These are phyloP conservation scores for Holothuria glaberrima DNA, from an alignment of 35 echinoderm and acorn worm species.

Conservation along the genomic window DNA sequence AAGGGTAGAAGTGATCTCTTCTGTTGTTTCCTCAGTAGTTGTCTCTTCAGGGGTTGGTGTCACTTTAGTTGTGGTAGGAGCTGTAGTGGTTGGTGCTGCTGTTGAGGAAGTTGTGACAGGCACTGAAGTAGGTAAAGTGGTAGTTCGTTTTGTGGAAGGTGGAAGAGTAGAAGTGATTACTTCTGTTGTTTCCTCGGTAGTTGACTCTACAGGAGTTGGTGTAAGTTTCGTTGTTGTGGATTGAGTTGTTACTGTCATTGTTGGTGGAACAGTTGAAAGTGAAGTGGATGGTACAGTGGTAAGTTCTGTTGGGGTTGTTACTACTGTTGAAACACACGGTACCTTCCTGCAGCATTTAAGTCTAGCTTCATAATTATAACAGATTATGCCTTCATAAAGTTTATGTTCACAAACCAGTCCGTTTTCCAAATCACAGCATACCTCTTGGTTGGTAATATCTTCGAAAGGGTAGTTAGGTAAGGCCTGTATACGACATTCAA, in stretches of 20 bases:
- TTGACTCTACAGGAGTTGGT: background rate
- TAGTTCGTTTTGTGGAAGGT: background rate
- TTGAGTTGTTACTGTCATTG: background rate
- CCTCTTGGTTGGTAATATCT: background rate
- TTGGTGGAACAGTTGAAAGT: background rate
- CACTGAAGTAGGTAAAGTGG: background rate
- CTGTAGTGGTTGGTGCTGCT: conserved; percentile 12
- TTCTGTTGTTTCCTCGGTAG: background rate
- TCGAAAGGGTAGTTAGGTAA: background rate
- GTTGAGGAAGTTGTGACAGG: background rate
- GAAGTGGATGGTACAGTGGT: background rate
- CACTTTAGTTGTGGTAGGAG: background rate
- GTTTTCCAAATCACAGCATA: background rate
- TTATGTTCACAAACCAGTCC: background rate
- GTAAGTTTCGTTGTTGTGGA: background rate
- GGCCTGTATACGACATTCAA: background rate
- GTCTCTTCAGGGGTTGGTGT: background rate
- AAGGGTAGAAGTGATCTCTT: too few relatives aligned
- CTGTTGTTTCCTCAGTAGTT: too few relatives aligned
- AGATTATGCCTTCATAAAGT: background rate
- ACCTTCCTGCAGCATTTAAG: background rate
- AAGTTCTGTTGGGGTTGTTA: background rate
- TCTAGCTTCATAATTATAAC: conserved; percentile 10
- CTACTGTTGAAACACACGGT: background rate
- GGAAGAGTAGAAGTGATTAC: background rate